Percentiles rank a stretch among this genome's conserved stretches.
phyloP scores from a whole-genome alignment of 1,140 invertebrate genomes.

The Telenomus remus region DNA sequence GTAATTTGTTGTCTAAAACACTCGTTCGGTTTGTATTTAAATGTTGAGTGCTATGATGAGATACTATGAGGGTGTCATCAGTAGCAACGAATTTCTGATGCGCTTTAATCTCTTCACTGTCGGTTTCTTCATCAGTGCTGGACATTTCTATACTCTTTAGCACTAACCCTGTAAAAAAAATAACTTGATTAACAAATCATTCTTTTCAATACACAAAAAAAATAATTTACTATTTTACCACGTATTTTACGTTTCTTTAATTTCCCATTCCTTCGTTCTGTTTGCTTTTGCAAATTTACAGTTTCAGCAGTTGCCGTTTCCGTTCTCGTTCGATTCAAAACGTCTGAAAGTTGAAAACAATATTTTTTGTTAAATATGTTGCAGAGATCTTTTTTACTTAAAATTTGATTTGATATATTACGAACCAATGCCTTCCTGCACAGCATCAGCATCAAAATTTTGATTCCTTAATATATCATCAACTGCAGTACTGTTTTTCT shows the following conservation, averaged over 20 bases:
- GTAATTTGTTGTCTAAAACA: not conserved
- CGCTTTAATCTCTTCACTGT: not conserved
- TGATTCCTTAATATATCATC: conserved; percentile 76
- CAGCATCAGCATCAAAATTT: conserved; percentile 73
- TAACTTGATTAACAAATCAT: not conserved
- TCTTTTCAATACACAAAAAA: no score
- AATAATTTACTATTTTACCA: not conserved
- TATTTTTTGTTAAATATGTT: no score
- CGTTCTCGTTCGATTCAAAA: no score
- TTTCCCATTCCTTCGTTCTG: not conserved
- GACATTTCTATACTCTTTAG: conserved; percentile 10
- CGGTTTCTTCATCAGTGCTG: conserved; percentile 2
- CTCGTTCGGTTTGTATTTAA: not conserved
- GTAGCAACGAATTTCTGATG: not conserved
- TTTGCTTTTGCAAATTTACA: not conserved
- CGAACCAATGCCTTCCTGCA: conserved; percentile 73
- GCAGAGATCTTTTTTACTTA: not conserved
- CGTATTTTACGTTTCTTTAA: conserved; percentile 4
- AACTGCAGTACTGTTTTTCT: conserved; percentile 74
- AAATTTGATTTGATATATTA: not conserved
- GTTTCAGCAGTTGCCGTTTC: no score
- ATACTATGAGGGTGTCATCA: not conserved
- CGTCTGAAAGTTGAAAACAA: no score
- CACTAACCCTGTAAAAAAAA: conserved; percentile 1
- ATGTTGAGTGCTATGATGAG: not conserved